Base-by-base conservation (phyloP, 1,140 invertebrate genomes). In the Chironomus striatipennis region DNA sequence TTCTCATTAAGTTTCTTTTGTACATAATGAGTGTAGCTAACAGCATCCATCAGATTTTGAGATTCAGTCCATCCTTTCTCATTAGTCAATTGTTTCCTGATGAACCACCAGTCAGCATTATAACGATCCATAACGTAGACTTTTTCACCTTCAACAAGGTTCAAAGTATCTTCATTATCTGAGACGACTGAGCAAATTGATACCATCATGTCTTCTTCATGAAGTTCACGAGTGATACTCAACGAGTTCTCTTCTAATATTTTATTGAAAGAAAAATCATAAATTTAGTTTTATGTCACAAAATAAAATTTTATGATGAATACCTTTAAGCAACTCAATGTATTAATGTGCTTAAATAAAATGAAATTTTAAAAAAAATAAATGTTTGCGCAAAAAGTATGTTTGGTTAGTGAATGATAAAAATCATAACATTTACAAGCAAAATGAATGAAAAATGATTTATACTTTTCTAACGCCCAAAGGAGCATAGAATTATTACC, bases 41-140 rank as follows among this genome's bases (percentile, higher is more conserved):
- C 83, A 81, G 93, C 91, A 79, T 93, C 90, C 84, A 94, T 89
- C 0, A 97, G 83, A 79, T 94, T 92, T 80, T 93, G 89, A 3
- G 93, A 90, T n/a, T 94, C 94, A 24, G 96, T 94, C 90, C 93
- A 96, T 74, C 95, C 95, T 79, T 91, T 93, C 83, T 96, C 93
- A 81, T 95, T 91, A 0, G 94, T 95, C 17, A 96, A 83, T 82
- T 92, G 89, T 83, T 97, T 97, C 77, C 88, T 89, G 0, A 97
- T 93, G 80, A 94, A 94, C 94, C 94, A 97, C 93, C 93, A 96
- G 79, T 96, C 93, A 74, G 85, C 84, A 76, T 92, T 92, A 65
- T 90, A 88, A 75, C 89, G 90, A 91, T 92, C 91, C 75, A 96
- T 84, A 42, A 96, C 89, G 75, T 93, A 93, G 12, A 97, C 89